A percentile compares a stretch with the other conserved stretches of the same genome.
Conservation (phyloP, 2,797 vertebrate genomes). For the Alca torda region DNA sequence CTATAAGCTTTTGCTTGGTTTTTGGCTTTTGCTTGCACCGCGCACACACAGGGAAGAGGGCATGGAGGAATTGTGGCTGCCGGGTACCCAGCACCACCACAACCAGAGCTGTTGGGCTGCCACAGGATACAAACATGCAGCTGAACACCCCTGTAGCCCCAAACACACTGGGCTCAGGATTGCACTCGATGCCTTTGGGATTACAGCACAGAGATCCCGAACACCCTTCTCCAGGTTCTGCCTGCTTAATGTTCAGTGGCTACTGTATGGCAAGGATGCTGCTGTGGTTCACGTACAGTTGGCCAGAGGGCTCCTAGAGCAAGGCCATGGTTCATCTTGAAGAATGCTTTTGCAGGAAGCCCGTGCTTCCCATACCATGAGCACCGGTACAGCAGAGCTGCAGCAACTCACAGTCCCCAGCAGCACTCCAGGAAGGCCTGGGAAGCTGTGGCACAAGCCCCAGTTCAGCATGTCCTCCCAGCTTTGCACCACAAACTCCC, state of each 20-base stretch:
- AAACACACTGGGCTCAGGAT: background rate
- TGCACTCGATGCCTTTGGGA: background rate
- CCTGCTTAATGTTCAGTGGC: background rate
- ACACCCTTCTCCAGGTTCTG: background rate
- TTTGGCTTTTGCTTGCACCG: background rate
- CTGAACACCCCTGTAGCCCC: background rate
- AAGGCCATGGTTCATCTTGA: background rate
- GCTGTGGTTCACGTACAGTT: background rate
- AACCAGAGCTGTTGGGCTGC: background rate
- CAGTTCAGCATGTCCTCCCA: background rate
- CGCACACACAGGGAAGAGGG: accelerated
- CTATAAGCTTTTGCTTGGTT: background rate
- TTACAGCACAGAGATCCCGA: background rate
- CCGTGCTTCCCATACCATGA: background rate
- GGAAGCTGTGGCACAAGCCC: background rate
- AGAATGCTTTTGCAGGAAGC: background rate
- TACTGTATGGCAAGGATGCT: background rate
- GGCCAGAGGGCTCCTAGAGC: background rate
- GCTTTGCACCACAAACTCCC: background rate
- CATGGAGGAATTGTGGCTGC: accelerated
- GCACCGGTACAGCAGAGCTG: background rate
- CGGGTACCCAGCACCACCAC: accelerated
- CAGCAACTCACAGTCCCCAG: background rate
- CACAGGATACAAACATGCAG: background rate
- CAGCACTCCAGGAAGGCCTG: accelerated